Evolutionary conservation across 1,140 invertebrate species (phyloP), one percentile per base, ranked within the genome.

Genomic region (Heliconius congener): DNA sequence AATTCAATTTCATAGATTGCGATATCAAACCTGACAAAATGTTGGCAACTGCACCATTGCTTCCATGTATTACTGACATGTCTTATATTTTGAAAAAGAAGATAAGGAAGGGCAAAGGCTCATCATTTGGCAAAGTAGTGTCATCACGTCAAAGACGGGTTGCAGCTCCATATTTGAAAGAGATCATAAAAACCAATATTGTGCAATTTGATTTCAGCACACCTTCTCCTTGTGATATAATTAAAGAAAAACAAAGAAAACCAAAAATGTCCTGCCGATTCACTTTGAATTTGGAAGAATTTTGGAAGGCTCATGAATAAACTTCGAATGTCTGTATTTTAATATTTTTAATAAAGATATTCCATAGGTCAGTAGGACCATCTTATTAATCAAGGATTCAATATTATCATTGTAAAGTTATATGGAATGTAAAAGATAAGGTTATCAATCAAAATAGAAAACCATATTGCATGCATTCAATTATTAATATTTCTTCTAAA

Each of bases 91-190:
- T 93, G 8, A 80, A 84, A 27, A 37, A 87, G 23, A 89, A 89
- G 76, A 77, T 90, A 11, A 81, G 76, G 16, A 85, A 39, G 76
- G 85, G 70, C 8, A 88, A 88, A 83, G 88, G 88, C 80, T 93
- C 90, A n/a, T 55, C 82, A 1, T 93, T 92, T 86, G 90, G 89
- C 8, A 92, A 88, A 84, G 87, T 92, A 0, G 60, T 93, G 11
- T 83, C 83, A 39, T 84, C 90, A 39, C 80, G 86, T 70, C 46
- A 86, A 18, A 85, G 76, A 55, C 87, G 86, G 16, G 83, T 89
- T 5, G 85, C 89, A 18, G 85, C 84, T 73, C 87, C 87, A 57
- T 92, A 92, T 66, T 80, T 91, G 5, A 85, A 74, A 46, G 85
- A 87, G 73, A 82, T 83, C 27, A 73, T 87, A 18, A 27, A 82